Evolutionary conservation across 2,797 vertebrate genomes (phyloP).

Genomic region (Gambusia yucatana): DNA sequence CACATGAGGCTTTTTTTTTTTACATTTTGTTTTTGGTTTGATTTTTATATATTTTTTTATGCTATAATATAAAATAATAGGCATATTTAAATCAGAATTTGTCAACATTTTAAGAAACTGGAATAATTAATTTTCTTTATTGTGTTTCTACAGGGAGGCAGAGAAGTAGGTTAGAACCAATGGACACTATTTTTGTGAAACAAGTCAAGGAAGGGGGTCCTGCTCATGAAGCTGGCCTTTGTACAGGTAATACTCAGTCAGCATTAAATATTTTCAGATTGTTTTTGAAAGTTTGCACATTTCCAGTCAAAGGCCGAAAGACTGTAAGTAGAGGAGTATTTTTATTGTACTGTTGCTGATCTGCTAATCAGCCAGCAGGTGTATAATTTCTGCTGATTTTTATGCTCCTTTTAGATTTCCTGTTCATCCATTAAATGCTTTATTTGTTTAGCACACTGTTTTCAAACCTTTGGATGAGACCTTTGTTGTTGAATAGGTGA

Average conservation of each 20-base stretch:
- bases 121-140: slow-evolving; percentile 1
- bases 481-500: slow-evolving; percentile 84
- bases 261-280: not conserved
- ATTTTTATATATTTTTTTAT: not conserved
- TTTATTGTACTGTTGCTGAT: slow-evolving; percentile 7
- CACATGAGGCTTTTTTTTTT: not conserved
- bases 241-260: slow-evolving; percentile 86
- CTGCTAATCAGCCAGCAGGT: slow-evolving; percentile 7
- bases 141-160: slow-evolving; percentile 83
- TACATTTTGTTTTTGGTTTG: not conserved
- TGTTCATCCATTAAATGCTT: not conserved
- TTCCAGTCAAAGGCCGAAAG: not conserved
- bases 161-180: slow-evolving; percentile 91
- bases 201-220: slow-evolving; percentile 97
- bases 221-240: slow-evolving; percentile 92
- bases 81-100: not conserved
- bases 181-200: slow-evolving; percentile 99
- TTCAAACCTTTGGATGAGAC: slow-evolving; percentile 7
- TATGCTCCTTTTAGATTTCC: not conserved
- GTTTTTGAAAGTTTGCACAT: not conserved
- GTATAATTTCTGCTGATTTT: not conserved
- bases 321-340: slow-evolving; percentile 23
- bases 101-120: not conserved
- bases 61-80: not conserved
- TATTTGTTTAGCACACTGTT: not conserved